Conservation (phyloP, 2,888 invertebrate genomes). For the Eulithis prunata region DNA sequence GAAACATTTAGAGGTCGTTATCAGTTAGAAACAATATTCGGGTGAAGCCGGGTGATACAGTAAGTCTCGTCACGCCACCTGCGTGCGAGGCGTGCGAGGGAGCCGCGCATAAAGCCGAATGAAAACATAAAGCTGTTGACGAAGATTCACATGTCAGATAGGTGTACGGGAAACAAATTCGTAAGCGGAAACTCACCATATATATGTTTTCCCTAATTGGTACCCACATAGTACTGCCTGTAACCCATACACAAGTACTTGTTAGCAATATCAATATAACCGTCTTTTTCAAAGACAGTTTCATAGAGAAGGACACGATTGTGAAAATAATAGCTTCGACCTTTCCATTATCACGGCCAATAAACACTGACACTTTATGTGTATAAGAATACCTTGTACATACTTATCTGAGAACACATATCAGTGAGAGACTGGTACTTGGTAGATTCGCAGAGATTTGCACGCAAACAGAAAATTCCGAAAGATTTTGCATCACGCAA, state of each 20-base stretch:
- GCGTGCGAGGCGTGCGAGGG: constrained; percentile 17
- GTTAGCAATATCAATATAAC: too few relatives aligned
- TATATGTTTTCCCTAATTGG: too few relatives aligned
- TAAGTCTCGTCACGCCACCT: constrained; percentile 22
- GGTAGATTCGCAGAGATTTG: neutral
- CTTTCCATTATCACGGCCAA: constrained; percentile 7
- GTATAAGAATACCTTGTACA: neutral
- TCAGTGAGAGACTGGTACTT: neutral
- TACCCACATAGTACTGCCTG: too few relatives aligned
- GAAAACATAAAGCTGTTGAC: constrained; percentile 27
- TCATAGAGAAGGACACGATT: too few relatives aligned
- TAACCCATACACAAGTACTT: too few relatives aligned
- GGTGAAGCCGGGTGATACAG: constrained; percentile 15
- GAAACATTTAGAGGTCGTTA: constrained; percentile 36
- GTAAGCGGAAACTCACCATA: constrained; percentile 1
- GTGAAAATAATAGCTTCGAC: neutral
- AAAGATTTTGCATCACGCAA: neutral
- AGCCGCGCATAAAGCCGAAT: constrained; percentile 16
- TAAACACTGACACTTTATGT: constrained; percentile 4
- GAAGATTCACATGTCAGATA: constrained; percentile 7
- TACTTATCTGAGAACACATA: constrained; percentile 1
- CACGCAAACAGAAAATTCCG: neutral
- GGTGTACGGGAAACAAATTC: constrained; percentile 5
- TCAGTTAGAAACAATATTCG: constrained; percentile 35
- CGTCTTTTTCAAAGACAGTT: too few relatives aligned